A percentile compares a stretch with the other conserved stretches of the same genome.
These are phyloP conservation scores for Ardeotis arabs DNA, from an alignment of 2,113 vertebrate genomes.

Conservation along the genomic window DNA sequence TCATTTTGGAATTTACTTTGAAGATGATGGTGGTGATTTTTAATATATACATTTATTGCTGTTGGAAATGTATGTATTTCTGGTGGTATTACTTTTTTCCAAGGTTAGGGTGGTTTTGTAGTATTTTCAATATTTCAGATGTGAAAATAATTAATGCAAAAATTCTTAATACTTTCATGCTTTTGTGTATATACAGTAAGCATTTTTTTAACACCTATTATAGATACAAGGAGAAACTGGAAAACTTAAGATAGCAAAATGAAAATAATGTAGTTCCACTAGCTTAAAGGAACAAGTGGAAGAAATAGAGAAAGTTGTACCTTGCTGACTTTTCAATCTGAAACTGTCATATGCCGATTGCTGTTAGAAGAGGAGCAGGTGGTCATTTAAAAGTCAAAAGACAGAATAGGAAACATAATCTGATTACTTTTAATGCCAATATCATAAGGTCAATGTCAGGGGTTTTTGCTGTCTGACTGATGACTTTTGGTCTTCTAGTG, in stretches of 20 bases:
- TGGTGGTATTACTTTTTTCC: not conserved
- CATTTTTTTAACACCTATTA: not conserved
- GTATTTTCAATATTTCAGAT: not conserved
- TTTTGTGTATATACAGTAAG: not conserved
- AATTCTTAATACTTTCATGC: not conserved
- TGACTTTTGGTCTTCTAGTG: not conserved
- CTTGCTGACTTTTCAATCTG: not conserved
- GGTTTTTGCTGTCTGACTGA: not conserved
- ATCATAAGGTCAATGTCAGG: constrained; percentile 8
- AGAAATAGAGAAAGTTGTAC: not conserved
- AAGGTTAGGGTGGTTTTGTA: not conserved
- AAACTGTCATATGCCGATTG: not conserved
- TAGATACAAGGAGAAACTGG: not conserved
- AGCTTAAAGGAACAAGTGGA: not conserved
- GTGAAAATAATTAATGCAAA: not conserved
- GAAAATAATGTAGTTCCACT: not conserved
- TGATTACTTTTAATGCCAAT: constrained; percentile 10
- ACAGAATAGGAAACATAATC: not conserved
- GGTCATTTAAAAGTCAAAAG: constrained; percentile 39
- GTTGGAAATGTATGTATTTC: not conserved
- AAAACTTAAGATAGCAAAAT: not conserved
- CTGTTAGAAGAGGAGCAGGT: not conserved
- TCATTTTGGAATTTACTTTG: not conserved
- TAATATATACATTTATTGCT: not conserved
- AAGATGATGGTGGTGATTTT: not conserved